Conservation (phyloP, 1,140 invertebrate species). For the Pentalonia nigronervosa region DNA sequence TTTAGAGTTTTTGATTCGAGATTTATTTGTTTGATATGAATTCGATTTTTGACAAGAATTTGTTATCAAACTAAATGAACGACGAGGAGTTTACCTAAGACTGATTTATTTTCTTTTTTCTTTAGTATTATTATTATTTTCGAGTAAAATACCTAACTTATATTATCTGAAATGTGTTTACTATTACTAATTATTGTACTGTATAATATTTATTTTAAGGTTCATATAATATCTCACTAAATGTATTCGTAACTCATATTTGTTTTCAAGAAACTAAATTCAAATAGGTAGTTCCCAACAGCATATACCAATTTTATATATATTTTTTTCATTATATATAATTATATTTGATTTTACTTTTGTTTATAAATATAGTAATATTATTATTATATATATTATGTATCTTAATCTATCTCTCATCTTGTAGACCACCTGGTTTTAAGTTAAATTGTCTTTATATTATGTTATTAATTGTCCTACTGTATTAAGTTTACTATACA, state of each 20-base stretch:
- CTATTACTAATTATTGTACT: constrained; percentile 6
- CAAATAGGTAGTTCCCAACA: neutral
- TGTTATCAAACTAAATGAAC: neutral
- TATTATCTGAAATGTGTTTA: constrained; percentile 41
- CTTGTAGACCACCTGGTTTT: neutral
- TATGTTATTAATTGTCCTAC: neutral
- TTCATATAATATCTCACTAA: constrained; percentile 12
- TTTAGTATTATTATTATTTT: constrained; percentile 11
- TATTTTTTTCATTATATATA: neutral
- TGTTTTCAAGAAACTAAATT: neutral
- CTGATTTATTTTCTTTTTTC: constrained; percentile 51
- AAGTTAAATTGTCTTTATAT: neutral
- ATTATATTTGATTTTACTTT: neutral
- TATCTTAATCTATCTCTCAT: neutral
- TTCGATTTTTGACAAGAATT: neutral
- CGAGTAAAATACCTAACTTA: neutral
- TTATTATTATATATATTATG: neutral
- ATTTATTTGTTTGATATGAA: neutral
- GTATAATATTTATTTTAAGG: constrained; percentile 4
- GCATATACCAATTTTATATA: constrained; percentile 9
- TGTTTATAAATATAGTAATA: neutral
- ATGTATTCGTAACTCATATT: neutral
- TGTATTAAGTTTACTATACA: neutral
- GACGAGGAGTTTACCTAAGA: constrained; percentile 45
- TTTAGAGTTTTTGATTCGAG: neutral